Evolutionary conservation across 2,113 vertebrate genomes (phyloP).

Genomic region (Pteropus alecto): DNA sequence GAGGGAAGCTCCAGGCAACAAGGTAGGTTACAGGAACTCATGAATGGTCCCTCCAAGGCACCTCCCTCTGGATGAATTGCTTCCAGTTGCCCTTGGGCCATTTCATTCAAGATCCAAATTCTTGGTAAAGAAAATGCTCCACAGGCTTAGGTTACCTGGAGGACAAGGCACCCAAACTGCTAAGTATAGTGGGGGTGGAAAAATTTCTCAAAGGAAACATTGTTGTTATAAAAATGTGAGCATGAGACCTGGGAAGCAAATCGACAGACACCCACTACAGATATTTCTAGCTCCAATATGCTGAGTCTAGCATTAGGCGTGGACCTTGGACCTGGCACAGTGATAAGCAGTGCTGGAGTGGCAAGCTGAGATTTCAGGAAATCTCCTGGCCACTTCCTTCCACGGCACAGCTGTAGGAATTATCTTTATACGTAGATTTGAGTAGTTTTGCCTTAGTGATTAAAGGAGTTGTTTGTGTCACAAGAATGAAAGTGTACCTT

Average conservation of each 20-base stretch:
- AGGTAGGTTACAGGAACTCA: background rate
- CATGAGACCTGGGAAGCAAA: background rate
- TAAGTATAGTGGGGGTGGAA: background rate
- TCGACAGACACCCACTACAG: background rate
- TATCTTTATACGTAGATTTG: background rate
- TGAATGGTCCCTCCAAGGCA: background rate
- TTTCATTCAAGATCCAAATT: background rate
- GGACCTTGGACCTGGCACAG: background rate
- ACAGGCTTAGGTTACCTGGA: background rate
- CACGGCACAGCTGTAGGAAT: rapidly evolving
- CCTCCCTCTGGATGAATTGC: background rate
- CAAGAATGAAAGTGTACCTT: no score
- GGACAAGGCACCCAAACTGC: background rate
- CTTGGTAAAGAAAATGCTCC: background rate
- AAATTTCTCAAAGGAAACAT: background rate
- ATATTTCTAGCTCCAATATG: background rate
- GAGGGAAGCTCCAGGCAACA: background rate
- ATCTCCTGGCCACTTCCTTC: background rate
- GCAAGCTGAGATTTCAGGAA: background rate
- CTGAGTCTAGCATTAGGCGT: background rate
- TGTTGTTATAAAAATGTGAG: background rate
- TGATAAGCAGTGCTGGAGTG: background rate
- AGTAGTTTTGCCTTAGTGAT: background rate
- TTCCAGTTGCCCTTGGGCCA: background rate
- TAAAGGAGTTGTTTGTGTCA: background rate